phyloP scores from a whole-genome alignment of 2,113 vertebrate genomes.

The Daphoenositta chrysoptera region DNA sequence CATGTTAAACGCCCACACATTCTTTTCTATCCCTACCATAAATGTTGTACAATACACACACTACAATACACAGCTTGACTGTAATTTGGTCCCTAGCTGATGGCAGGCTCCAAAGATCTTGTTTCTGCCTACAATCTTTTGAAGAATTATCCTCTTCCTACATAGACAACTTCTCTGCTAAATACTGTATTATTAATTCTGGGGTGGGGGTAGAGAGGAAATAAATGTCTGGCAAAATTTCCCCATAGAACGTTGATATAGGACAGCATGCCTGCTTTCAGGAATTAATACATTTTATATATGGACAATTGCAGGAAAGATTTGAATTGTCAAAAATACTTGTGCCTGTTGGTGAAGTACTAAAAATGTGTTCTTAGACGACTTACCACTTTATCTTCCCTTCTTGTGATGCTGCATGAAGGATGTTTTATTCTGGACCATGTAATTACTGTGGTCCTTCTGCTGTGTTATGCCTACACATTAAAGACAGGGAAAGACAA shows the following conservation, averaged over 20 bases:
- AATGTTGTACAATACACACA: neutral
- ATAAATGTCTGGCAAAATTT: neutral
- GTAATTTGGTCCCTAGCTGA: neutral
- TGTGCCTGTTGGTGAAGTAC: neutral
- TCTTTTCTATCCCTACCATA: neutral
- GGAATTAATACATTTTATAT: neutral
- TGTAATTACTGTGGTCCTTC: neutral
- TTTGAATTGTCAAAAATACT: neutral
- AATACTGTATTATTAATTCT: neutral
- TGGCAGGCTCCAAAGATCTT: neutral
- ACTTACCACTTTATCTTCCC: neutral
- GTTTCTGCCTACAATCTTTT: neutral
- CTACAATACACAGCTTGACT: neutral
- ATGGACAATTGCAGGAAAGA: neutral
- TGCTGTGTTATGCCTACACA: neutral
- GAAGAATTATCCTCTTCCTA: neutral
- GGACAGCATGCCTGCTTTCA: neutral
- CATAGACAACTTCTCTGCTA: neutral
- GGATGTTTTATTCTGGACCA: neutral
- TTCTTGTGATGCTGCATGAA: neutral
- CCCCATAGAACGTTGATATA: neutral
- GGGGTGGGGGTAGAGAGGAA: neutral
- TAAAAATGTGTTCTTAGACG: neutral
- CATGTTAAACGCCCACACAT: neutral
- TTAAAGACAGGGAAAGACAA: neutral